Conservation (phyloP, 2,113 vertebrate genomes). For the Tretioscincus oriximinensis region DNA sequence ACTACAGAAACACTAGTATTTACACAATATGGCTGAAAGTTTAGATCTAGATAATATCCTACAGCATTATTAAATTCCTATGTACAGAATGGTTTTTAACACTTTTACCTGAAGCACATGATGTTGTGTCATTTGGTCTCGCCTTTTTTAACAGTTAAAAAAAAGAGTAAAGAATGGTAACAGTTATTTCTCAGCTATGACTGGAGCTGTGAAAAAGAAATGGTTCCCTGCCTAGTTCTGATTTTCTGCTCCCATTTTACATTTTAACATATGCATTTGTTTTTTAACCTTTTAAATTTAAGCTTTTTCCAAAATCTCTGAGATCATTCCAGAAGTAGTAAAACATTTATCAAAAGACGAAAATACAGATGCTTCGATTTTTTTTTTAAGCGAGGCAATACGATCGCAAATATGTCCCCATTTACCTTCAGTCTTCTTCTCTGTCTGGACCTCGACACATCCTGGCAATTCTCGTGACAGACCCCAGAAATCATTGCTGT, state of each 20-base stretch:
- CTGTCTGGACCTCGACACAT: too few species aligned
- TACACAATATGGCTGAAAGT: neutral
- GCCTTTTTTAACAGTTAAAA: conserved; percentile 7
- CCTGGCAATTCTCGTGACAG: too few species aligned
- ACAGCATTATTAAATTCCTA: neutral
- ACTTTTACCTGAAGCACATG: neutral
- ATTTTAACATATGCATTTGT: conserved; percentile 11
- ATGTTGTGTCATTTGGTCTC: conserved; percentile 37
- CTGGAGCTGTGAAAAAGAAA: conserved; percentile 55
- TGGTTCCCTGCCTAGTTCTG: conserved; percentile 22
- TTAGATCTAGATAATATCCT: neutral
- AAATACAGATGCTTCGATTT: neutral
- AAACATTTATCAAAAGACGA: neutral
- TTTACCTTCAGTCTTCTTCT: too few species aligned
- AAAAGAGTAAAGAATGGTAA: neutral
- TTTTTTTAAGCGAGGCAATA: too few species aligned
- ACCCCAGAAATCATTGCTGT: too few species aligned
- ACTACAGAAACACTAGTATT: too few species aligned
- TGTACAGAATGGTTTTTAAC: neutral
- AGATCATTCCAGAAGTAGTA: neutral
- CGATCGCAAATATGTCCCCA: too few species aligned
- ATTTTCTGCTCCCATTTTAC: conserved; percentile 31
- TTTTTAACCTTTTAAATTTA: neutral
- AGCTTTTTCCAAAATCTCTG: neutral
- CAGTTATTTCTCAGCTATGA: conserved; percentile 16